These are phyloP conservation scores for Coelogynopora nodosa DNA, from an alignment of 2,888 invertebrate species.

Conservation along the genomic window DNA sequence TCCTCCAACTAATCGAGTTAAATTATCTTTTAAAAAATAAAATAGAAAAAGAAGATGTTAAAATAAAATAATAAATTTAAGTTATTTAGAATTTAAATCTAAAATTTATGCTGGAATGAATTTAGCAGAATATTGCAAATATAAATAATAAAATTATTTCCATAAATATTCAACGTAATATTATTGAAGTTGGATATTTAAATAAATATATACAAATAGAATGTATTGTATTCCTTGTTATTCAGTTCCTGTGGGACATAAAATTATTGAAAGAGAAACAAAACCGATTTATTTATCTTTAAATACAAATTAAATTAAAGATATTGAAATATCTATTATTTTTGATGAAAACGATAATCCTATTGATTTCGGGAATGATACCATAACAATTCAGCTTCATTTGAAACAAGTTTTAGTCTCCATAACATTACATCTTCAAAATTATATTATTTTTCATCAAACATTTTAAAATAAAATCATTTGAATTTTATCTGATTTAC, in stretches of 20 bases:
- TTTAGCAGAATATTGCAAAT: background rate
- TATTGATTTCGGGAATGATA: slow-evolving; percentile 45
- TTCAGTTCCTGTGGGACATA: slow-evolving; percentile 46
- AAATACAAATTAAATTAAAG: slow-evolving; percentile 39
- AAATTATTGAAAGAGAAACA: slow-evolving; percentile 45
- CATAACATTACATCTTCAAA: too few species aligned
- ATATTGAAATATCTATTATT: slow-evolving; percentile 31
- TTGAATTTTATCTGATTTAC: too few species aligned
- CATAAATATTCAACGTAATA: background rate
- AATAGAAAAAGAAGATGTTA: background rate
- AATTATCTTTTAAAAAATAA: background rate
- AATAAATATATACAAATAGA: background rate
- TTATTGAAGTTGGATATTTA: background rate
- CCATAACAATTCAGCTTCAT: slow-evolving; percentile 46
- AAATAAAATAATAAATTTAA: background rate
- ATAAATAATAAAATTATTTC: background rate
- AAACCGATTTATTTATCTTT: slow-evolving; percentile 47
- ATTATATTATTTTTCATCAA: too few species aligned
- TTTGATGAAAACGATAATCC: slow-evolving; percentile 46
- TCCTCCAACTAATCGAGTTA: background rate
- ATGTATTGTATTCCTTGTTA: background rate
- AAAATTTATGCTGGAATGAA: background rate
- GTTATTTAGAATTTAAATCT: background rate
- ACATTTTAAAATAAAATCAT: too few species aligned
- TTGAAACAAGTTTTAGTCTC: slow-evolving; percentile 45